Base-by-base conservation (phyloP, 2,888 invertebrate species). In the Thyatira batis region DNA sequence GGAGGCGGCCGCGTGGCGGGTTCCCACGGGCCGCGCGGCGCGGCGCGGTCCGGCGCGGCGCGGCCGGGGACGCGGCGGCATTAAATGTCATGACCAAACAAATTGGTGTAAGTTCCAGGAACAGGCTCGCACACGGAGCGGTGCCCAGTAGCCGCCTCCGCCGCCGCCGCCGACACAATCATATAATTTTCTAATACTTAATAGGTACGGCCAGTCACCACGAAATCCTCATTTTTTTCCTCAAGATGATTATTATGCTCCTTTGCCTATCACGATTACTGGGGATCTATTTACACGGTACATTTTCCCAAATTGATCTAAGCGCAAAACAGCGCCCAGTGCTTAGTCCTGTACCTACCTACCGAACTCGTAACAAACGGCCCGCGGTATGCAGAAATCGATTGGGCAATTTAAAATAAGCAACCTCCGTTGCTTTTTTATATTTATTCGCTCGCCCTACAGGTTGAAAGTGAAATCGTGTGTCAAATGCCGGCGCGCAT, bases 401-500 rank as follows among this genome's bases (percentile, higher is more conserved):
- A 33, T 33, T 33, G 30, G 30, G 30, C 30, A 33, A 33, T 33
- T 33, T 33, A 33, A 33, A 33, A 33, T 33, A 33, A 33, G 30
- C n/a, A 33, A 33, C 30, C 30, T 33, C n/a, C 30, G 30, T n/a
- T 33, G n/a, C 13, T 3, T 13, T 27, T 30, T 30, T 30, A 30
- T 30, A 30, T 30, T 30, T 33, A 13, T 3, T 39, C 8, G 4
- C 33, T 39, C 33, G 33, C 33, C 33, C 33, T 39, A 17, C 46
- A 48, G 17, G 73, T 63, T 63, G 73, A 76, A 73, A 77, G 81
- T 78, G 82, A 80, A 83, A 73, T 83, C 78, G 82, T 79, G 81
- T 84, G 84, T 82, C 83, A 80, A 83, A 85, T 73, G 80, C 70
- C 73, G 76, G 80, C 75, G 71, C 70, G 79, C 80, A 79, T 76